Conservation (phyloP, 1,140 invertebrate genomes). For the Pseudobourletiella spinata region DNA sequence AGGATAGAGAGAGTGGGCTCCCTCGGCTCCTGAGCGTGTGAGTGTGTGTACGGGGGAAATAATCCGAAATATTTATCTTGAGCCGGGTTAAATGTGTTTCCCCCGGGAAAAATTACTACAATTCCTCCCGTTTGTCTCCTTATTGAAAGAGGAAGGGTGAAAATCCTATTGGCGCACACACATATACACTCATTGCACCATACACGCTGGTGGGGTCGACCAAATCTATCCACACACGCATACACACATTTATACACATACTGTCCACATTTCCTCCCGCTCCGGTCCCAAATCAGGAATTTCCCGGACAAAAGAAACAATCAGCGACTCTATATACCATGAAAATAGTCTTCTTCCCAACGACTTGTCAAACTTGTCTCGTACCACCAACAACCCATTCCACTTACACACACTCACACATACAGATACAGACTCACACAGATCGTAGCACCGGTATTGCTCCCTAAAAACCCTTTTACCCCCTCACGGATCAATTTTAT, state of each 20-base stretch:
- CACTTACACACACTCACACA: background rate
- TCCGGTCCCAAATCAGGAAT: background rate
- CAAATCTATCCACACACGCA: no score
- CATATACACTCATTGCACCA: no score
- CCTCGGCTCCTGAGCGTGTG: no score
- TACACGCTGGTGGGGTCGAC: no score
- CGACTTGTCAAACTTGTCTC: background rate
- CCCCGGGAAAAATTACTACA: conserved; percentile 1
- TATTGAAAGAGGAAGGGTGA: conserved; percentile 2
- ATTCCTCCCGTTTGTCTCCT: background rate
- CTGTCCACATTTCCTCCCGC: no score
- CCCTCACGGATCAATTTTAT: background rate
- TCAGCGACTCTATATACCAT: background rate
- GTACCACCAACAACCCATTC: background rate
- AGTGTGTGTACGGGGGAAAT: no score
- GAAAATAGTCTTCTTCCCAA: background rate
- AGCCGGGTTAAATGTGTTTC: conserved; percentile 6
- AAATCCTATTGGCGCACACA: conserved; percentile 6
- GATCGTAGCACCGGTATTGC: background rate
- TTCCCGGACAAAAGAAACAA: background rate
- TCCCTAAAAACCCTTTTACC: background rate
- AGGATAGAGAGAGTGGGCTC: background rate
- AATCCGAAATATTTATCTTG: conserved; percentile 4
- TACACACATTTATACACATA: no score
- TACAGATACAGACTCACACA: background rate